These are phyloP conservation scores for Allygus modestus DNA, from an alignment of 2,888 invertebrate species.

Conservation along the genomic window DNA sequence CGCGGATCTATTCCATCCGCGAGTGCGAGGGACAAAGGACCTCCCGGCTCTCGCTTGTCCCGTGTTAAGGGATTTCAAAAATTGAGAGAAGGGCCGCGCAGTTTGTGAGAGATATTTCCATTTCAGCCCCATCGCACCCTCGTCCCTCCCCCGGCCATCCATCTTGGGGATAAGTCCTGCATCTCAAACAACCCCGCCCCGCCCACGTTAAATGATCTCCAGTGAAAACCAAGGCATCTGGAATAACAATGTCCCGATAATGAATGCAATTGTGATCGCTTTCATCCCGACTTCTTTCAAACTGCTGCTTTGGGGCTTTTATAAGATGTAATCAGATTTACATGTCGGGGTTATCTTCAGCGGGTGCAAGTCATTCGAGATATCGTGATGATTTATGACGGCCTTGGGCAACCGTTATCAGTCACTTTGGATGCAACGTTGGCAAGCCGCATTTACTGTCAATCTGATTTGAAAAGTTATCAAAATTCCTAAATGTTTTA, in stretches of 20 bases:
- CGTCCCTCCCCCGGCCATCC: slow-evolving; percentile 35
- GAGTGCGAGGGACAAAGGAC: slow-evolving; percentile 32
- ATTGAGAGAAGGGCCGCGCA: slow-evolving; percentile 39
- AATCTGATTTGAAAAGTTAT: no score
- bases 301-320: slow-evolving; percentile 32
- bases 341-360: not conserved
- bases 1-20: not conserved
- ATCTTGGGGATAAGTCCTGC: slow-evolving; percentile 53
- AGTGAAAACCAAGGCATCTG: slow-evolving; percentile 42
- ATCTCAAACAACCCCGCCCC: slow-evolving; percentile 32
- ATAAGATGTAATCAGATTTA: slow-evolving; percentile 38
- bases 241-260: slow-evolving; percentile 57
- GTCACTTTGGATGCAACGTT: no score
- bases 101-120: slow-evolving; percentile 54
- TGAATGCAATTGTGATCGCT: slow-evolving; percentile 59
- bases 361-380: not conserved
- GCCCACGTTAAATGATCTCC: slow-evolving; percentile 1
- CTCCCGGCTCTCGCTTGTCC: slow-evolving; percentile 7
- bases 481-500: no score
- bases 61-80: slow-evolving; percentile 56
- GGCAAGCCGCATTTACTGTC: no score
- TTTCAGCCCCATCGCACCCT: slow-evolving; percentile 36
- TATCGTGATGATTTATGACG: not conserved
- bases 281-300: slow-evolving; percentile 44
- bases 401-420: no score